Base-by-base conservation (phyloP, 2,797 vertebrate species). In the Loris lydekkerianus region DNA sequence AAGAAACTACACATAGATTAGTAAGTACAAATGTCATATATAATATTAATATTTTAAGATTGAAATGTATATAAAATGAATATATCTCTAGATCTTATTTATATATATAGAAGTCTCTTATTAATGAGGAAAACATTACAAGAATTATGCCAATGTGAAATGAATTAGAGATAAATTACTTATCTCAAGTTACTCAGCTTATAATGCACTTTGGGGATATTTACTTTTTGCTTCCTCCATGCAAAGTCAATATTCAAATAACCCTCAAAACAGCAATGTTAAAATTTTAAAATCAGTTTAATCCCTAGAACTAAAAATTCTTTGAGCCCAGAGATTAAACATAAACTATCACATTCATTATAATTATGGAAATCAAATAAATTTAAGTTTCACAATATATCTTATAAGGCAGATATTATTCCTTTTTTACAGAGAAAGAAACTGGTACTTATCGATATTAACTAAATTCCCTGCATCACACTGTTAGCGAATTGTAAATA, bases 221-320 rank as follows among this genome's bases (percentile, higher is more conserved):
- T 86, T 88, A 63, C 7, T 53, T 92, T 92, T 78, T 89, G 58
- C 23, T 65, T 83, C 34, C 46, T 89, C 37, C 60, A 56, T 77
- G 3, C 14, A 77, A 96, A 85, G 75, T 53, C 34, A 91, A 78
- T 73, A 88, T 86, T 96, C n/a, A 90, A 91, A 78, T 63, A 91
- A 69, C 78, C 18, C 27, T 40, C 17, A 21, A 83, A 92, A 80
- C 11, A 60, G 1, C 82, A 92, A 65, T 56, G 37, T 86, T 89
- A 86, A 86, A 29, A 80, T 58, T 43, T 60, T 53, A 14, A 90
- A 85, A 78, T 89, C 20, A 87, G 15, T 86, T 87, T 81, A 91
- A 77, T 34, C 37, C 25, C 10, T 46, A 83, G 7, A 67, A 83
- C 1, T 9, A 67, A 95, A 95, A 78, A 56, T 91, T 11, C 86